phyloP scores from a whole-genome alignment of 1,140 invertebrate species.

The Laupala kohalensis region DNA sequence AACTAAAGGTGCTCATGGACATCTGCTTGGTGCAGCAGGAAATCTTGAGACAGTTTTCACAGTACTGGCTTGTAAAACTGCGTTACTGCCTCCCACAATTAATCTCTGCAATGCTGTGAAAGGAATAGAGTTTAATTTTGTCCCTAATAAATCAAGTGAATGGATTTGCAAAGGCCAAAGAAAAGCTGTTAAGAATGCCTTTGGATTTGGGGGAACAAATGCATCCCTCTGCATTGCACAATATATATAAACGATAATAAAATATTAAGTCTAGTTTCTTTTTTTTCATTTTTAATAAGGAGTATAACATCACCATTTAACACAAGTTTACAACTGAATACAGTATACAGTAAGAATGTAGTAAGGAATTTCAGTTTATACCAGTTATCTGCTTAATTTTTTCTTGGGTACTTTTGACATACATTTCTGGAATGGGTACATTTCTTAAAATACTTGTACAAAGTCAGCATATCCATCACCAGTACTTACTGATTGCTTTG shows the following conservation, averaged over 20 bases:
- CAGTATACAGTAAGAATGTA: conserved; percentile 19
- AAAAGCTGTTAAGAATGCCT: conserved; percentile 92
- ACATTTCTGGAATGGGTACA: conserved; percentile 4
- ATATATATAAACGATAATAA: conserved; percentile 2
- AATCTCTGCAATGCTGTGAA: conserved; percentile 67
- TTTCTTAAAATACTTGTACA: background rate
- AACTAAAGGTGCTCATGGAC: conserved; percentile 90
- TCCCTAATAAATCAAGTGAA: conserved; percentile 39
- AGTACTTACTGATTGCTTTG: background rate
- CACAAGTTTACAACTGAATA: conserved; percentile 9
- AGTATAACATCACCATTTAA: conserved; percentile 9
- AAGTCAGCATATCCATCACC: background rate
- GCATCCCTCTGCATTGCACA: conserved; percentile 63
- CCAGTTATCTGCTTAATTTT: background rate
- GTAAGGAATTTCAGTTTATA: background rate
- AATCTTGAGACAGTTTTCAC: conserved; percentile 84
- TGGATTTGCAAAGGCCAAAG: conserved; percentile 45
- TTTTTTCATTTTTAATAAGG: conserved; percentile 1
- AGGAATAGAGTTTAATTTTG: conserved; percentile 52
- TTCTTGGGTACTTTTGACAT: conserved; percentile 2
- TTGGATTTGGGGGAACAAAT: conserved; percentile 98
- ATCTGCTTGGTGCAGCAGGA: conserved; percentile 89
- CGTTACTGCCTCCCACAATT: conserved; percentile 74
- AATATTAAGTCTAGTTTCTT: conserved; percentile 4
- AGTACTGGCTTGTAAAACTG: conserved; percentile 58